Base-by-base conservation (phyloP, 2,113 vertebrate genomes). In the Ictalurus furcatus region DNA sequence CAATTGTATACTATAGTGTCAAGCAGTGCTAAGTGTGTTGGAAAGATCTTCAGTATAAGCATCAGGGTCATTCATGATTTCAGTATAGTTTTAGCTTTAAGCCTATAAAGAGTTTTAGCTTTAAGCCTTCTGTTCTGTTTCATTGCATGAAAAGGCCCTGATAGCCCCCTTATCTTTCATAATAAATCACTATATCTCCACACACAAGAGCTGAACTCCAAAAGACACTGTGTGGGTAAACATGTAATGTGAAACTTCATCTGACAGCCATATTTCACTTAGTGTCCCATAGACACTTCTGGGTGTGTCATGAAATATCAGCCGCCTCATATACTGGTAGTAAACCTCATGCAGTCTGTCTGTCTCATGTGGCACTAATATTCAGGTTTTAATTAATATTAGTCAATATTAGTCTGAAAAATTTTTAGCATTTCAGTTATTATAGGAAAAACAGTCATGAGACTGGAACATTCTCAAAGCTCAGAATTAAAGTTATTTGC, bases 221-320 rank as follows among this genome's bases (percentile, higher is more conserved):
- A 87, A n/a, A 17, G 1, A 65, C 61, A 14, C 59, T 71, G 89
- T 93, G 87, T 91, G 92, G 88, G 91, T 94, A 94, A 94, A 94
- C 63, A 85, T 61, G 92, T 91, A 94, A 94, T 94, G 54, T 95
- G 93, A 95, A 94, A 94, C 93, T 86, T 88, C 92, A 94, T 92
- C 94, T 92, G 87, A 79, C 69, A 90, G 92, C 89, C 88, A 91
- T 92, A 89, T 91, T 91, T 91, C 90, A 86, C 90, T 87, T 76
- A 91, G 61, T 92, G 90, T 91, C 90, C 92, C 87, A 78, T 63
- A 90, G 85, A 81, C 92, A 92, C 91, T 8, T 59, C 78, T 69
- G 78, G 19, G 48, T 58, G 63, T 87, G 52, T 83, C 92, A 93
- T 90, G 71, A 86, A 71, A 91, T 92, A 17, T 34, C 79, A 71